Evolutionary conservation across 2,888 invertebrate genomes (phyloP).

Genomic region (Sesia bembeciformis): DNA sequence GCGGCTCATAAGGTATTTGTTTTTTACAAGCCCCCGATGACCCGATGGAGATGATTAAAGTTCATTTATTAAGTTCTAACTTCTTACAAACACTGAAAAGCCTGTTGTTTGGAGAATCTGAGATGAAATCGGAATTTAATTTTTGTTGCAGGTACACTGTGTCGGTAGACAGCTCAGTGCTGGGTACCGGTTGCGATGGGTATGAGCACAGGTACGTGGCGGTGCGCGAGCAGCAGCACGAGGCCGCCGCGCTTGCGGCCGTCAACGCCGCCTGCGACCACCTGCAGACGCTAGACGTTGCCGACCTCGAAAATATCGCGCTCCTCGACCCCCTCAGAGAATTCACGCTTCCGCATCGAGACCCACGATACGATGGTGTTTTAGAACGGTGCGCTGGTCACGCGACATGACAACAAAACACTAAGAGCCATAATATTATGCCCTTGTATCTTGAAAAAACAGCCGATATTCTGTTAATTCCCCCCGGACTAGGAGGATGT

Average conservation of each 20-base stretch:
- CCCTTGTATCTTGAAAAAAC: too few relatives aligned
- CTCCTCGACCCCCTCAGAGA: constrained; percentile 53
- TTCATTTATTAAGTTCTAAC: too few relatives aligned
- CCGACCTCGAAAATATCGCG: constrained; percentile 17
- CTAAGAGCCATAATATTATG: too few relatives aligned
- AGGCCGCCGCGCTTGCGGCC: constrained; percentile 17
- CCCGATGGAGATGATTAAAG: too few relatives aligned
- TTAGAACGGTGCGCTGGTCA: background rate
- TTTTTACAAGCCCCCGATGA: too few relatives aligned
- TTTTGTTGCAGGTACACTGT: constrained; percentile 39
- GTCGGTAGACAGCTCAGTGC: constrained; percentile 47
- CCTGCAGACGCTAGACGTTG: constrained; percentile 16
- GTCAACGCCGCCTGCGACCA: constrained; percentile 31
- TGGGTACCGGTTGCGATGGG: constrained; percentile 42
- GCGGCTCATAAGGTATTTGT: too few relatives aligned
- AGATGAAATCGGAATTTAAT: too few relatives aligned
- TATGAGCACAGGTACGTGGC: constrained; percentile 46
- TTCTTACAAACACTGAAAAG: too few relatives aligned
- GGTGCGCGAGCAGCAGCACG: constrained; percentile 11
- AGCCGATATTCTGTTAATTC: too few relatives aligned
- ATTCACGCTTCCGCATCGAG: constrained; percentile 38
- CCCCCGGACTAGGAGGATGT: too few relatives aligned
- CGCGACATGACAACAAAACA: too few relatives aligned
- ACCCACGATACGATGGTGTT: constrained; percentile 28
- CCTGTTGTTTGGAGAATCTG: too few relatives aligned